Evolutionary conservation across 2,113 vertebrate species (phyloP).

Genomic region (Caloenas nicobarica): DNA sequence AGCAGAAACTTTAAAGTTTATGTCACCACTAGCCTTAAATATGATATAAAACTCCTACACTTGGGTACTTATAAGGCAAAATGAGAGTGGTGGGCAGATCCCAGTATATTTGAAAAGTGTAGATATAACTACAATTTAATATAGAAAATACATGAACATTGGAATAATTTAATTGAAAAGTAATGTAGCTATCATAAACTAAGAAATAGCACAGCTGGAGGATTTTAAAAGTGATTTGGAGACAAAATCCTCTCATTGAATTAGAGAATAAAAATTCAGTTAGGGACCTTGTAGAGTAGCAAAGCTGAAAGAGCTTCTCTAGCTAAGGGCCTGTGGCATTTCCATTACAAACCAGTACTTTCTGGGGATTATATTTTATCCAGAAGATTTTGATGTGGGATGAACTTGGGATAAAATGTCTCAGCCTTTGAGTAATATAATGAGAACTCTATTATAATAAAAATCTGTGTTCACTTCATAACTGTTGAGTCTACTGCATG

Average conservation of each 20-base stretch:
- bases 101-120: slow-evolving; percentile 20
- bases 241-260: slow-evolving; percentile 69
- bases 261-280: slow-evolving; percentile 70
- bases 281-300: slow-evolving; percentile 47
- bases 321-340: slow-evolving; percentile 25
- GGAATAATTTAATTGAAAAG: slow-evolving; percentile 71
- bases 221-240: slow-evolving; percentile 73
- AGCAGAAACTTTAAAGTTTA: slow-evolving; percentile 23
- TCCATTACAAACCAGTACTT: slow-evolving; percentile 42
- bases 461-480: slow-evolving; percentile 21
- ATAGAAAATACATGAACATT: slow-evolving; percentile 62
- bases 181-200: slow-evolving; percentile 61
- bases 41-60: background rate
- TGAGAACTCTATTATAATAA: background rate
- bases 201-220: slow-evolving; percentile 65
- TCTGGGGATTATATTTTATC: slow-evolving; percentile 41
- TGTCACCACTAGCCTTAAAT: slow-evolving; percentile 13
- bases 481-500: background rate
- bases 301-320: slow-evolving; percentile 34
- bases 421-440: slow-evolving; percentile 23
- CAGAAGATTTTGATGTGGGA: slow-evolving; percentile 42
- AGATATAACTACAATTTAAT: slow-evolving; percentile 62
- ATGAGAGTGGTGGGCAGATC: background rate
- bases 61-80: background rate
- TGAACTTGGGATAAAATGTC: slow-evolving; percentile 43